phyloP scores from a whole-genome alignment of 2,113 vertebrate species.

The Melanotaenia duboulayi region DNA sequence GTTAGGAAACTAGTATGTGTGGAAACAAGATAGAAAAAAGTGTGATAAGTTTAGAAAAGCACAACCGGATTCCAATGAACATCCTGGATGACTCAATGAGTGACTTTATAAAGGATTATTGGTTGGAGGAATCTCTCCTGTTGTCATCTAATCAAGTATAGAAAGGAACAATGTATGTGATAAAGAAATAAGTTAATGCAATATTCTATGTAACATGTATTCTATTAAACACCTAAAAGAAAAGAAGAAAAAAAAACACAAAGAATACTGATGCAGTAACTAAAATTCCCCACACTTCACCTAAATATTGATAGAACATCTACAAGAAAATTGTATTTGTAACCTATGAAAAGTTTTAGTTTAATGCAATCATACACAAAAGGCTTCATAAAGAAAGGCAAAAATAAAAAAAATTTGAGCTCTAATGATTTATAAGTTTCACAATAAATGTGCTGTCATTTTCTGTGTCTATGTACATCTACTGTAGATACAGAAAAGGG shows the following conservation, averaged over 20 bases:
- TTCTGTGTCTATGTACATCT: conserved; percentile 9
- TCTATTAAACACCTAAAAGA: too few species aligned
- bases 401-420: not conserved
- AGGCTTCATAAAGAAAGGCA: not conserved
- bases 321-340: not conserved
- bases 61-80: not conserved
- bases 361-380: not conserved
- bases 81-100: not conserved
- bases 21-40: not conserved
- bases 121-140: conserved; percentile 18
- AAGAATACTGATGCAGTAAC: not conserved
- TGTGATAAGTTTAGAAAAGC: not conserved
- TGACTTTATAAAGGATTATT: conserved; percentile 9
- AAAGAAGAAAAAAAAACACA: not conserved
- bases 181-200: not conserved
- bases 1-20: not conserved
- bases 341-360: not conserved
- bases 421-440: not conserved
- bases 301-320: conserved; percentile 1
- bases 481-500: conserved; percentile 35
- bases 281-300: not conserved
- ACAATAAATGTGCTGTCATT: not conserved
- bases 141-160: conserved; percentile 27
- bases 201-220: too few species aligned
- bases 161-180: conserved; percentile 19